Evolutionary conservation across 2,797 vertebrate species (phyloP), one percentile per base, ranked within the genome.

Genomic region (Acomys russatus): DNA sequence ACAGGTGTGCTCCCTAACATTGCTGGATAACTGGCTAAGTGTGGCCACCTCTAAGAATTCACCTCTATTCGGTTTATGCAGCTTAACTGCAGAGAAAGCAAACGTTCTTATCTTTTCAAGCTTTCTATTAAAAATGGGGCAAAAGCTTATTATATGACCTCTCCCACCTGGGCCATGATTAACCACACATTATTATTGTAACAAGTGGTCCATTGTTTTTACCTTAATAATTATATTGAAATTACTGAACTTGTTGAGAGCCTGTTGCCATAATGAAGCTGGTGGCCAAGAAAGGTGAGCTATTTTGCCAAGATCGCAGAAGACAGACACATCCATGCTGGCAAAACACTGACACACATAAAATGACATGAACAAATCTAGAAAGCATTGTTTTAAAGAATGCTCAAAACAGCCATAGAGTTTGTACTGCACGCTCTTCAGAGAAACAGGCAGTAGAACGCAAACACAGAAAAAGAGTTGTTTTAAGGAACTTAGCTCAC

Each of bases 1-100:
- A 97, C 98, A 98, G 98, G 98, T 98, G 98, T 98, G 97, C 97
- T 96, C 89, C 89, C 97, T 97, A 98, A 97, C 93, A 91, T 92
- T 92, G 93, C 96, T 95, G 96, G 83, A 87, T 98, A 98, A 98
- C 98, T 98, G 98, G 97, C 96, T 96, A 98, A 44, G 44, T 44
- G 44, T 44, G 44, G 4, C 44, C 44, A 44, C 44, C 44, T 44
- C 44, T 3, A 44, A 91, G 91, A 96, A 96, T 73, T 82, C 11
- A 15, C 84, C 71, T 92, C 86, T 95, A 49, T 91, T 73, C 74
- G 80, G 74, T 78, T 90, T 66, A 80, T 23, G 71, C 83, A 89
- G 88, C 68, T 74, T 92, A 89, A 92, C 49, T 85, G 87, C 49
- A 95, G 71, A 95, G 91, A 94, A 66, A 92, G 12, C 49, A 92